Percentiles rank a stretch among this genome's conserved stretches.
phyloP scores from a whole-genome alignment of 2,113 vertebrate genomes.

The Microtus oregoni region DNA sequence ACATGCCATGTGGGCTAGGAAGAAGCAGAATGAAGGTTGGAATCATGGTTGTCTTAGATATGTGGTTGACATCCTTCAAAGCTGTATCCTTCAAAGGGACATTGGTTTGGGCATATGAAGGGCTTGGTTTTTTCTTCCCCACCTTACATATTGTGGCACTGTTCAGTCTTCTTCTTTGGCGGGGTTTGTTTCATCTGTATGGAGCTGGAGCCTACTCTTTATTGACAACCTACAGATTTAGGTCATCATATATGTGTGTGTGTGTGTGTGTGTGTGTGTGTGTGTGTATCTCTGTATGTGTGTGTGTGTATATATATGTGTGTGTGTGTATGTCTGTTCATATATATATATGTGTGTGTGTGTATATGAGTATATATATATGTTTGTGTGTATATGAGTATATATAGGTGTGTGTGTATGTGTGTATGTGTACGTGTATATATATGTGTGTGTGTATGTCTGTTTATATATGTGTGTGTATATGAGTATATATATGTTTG shows the following conservation, averaged over 20 bases:
- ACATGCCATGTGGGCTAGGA: neutral
- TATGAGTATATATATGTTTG: no score
- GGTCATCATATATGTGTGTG: no score
- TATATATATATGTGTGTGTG: no score
- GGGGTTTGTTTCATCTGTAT: neutral
- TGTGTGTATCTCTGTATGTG: no score
- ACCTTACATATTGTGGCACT: neutral
- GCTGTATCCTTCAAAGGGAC: neutral
- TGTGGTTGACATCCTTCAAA: neutral
- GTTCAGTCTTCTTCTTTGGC: neutral
- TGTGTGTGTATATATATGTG: rapidly evolving
- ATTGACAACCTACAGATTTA: neutral
- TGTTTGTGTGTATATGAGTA: no score
- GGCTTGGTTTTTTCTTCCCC: neutral
- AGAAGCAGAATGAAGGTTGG: neutral
- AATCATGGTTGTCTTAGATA: neutral
- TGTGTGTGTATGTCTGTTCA: no score
- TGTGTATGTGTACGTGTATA: rapidly evolving
- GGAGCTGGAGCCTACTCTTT: neutral
- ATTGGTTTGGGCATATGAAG: neutral
- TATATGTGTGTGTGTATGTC: no score
- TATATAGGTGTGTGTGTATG: no score
- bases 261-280: rapidly evolving
- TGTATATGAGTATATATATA: no score
- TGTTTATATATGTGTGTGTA: no score